Conservation (phyloP, 1,140 invertebrate species). For the Eufriesea mexicana region DNA sequence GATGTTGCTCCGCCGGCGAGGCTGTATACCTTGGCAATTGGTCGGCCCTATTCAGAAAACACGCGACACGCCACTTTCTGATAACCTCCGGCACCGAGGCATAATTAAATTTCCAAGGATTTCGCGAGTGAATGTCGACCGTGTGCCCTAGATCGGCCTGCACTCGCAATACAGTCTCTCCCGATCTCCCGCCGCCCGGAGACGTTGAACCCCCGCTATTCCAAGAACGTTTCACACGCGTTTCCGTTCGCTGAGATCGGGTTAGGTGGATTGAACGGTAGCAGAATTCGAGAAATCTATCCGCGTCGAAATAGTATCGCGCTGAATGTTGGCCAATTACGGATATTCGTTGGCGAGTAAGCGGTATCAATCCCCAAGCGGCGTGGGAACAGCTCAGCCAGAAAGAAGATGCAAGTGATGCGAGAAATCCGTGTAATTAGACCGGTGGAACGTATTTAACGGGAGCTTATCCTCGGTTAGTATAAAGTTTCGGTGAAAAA, state of each 20-base stretch:
- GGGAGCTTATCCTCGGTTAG: slow-evolving; percentile 67
- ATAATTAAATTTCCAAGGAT: slow-evolving; percentile 37
- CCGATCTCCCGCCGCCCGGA: not conserved
- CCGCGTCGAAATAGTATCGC: too few relatives aligned
- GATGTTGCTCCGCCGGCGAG: slow-evolving; percentile 27
- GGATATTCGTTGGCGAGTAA: not conserved
- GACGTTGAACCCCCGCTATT: not conserved
- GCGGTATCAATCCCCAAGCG: too few relatives aligned
- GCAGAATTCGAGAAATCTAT: not conserved
- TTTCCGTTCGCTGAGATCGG: not conserved
- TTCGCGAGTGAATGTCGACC: slow-evolving; percentile 1
- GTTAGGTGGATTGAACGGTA: too few relatives aligned
- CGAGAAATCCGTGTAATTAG: slow-evolving; percentile 66
- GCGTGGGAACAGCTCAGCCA: not conserved
- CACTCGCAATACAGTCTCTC: not conserved
- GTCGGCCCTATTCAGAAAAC: slow-evolving; percentile 18
- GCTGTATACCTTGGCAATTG: slow-evolving; percentile 26
- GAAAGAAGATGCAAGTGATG: slow-evolving; percentile 45
- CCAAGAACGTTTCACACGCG: fast-evolving
- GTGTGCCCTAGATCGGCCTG: not conserved
- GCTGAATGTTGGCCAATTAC: not conserved
- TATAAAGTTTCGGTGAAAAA: slow-evolving; percentile 73
- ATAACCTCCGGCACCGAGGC: not conserved
- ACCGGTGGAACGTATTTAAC: slow-evolving; percentile 71
- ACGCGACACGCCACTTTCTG: slow-evolving; percentile 7